A percentile compares a stretch with the other conserved stretches of the same genome.
Evolutionary conservation across 2,797 vertebrate species (phyloP).

Genomic region (Siniperca undulata): DNA sequence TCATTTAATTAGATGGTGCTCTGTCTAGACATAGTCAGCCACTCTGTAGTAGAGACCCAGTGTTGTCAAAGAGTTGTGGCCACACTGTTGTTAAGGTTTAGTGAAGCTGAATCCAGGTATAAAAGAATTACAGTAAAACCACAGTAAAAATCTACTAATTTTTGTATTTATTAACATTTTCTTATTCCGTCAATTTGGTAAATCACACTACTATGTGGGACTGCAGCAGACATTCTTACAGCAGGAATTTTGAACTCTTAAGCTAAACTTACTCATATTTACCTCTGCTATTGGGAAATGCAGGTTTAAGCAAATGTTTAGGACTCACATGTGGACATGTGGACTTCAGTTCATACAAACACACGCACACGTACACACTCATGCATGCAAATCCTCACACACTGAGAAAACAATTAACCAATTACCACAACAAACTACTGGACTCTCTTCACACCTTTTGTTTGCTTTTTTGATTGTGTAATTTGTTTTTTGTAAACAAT

Average conservation of each 20-base stretch:
- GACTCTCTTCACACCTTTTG: constrained; percentile 77
- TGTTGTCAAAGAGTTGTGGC: constrained; percentile 21
- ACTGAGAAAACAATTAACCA: constrained; percentile 78
- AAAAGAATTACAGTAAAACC: constrained; percentile 25
- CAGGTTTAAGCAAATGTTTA: constrained; percentile 45
- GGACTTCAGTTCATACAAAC: constrained; percentile 40
- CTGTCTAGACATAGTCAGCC: constrained; percentile 30
- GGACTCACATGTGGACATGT: constrained; percentile 48
- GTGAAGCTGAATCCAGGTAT: constrained; percentile 55
- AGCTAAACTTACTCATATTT: constrained; percentile 68
- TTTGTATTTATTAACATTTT: constrained; percentile 63
- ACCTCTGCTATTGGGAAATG: constrained; percentile 67
- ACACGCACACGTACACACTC: constrained; percentile 41
- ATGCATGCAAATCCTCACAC: constrained; percentile 66
- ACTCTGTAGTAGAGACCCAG: constrained; percentile 1
- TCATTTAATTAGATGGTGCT: constrained; percentile 44
- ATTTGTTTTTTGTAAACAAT: constrained; percentile 77
- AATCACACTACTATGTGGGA: constrained; percentile 69
- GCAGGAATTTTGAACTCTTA: constrained; percentile 64
- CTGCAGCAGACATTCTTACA: constrained; percentile 48
- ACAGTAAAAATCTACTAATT: constrained; percentile 19
- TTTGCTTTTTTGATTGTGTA: constrained; percentile 67
- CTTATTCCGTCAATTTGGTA: constrained; percentile 48
- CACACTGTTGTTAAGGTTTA: constrained; percentile 26
- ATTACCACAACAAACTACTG: constrained; percentile 84